Base-by-base conservation (phyloP, 2,113 vertebrate species). In the Marcusenius ussheri region DNA sequence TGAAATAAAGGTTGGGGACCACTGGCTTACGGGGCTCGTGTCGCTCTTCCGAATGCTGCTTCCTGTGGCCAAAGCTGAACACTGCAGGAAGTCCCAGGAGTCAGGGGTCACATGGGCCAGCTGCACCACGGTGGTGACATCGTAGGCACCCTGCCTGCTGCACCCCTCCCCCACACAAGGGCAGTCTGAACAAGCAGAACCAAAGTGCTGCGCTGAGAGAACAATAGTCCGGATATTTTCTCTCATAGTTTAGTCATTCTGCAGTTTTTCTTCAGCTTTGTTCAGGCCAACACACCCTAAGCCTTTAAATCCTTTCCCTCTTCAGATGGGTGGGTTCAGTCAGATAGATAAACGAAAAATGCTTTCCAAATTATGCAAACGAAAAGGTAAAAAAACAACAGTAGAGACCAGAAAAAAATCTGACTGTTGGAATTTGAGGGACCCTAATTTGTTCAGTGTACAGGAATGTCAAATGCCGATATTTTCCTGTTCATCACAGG, bases 71-170 rank as follows among this genome's bases (percentile, higher is more conserved):
- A 85, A 39, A 19, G 27, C 85, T 19, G 50, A 27, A 77, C 86
- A 90, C 66, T 70, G 90, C 84, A 85, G 91, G 90, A 90, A 90
- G 88, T 91, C 46, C 70, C 11, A 35, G 19, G 46, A 83, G 50
- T 91, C 83, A 58, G n/a, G 56, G 90, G 89, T 92, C 90, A 91
- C 2, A 2, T 39, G 49, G 19, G 46, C 39, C 83, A 5, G 6
- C 89, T 92, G 89, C 92, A 90, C 91, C 87, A 15, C 19, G 35
- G 6, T 19, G 56, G 86, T 31, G 19, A 17, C 83, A 58, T 35
- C 21, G 11, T n/a, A 47, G 35, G 39, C n/a, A n/a, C 13, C 58
- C 77, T 27, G 27, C 21, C 31, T 51, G 89, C 27, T 35, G 50
- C 50, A 5, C 39, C 21, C 35, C 83, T 84, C 39, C 83, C 83